Conservation (phyloP, 2,888 invertebrate species). For the Cerastis leucographa region DNA sequence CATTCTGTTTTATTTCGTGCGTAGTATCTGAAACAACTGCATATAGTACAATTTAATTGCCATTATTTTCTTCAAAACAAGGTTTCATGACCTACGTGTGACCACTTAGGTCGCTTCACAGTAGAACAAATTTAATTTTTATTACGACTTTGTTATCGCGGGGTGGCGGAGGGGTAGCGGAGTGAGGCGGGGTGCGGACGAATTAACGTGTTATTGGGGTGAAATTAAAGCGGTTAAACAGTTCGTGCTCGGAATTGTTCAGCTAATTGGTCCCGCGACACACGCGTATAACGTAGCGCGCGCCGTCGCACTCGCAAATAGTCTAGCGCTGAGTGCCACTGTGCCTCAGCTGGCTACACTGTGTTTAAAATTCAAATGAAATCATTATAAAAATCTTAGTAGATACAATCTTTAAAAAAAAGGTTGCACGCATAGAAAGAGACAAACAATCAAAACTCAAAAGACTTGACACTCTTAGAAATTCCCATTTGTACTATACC, state of each 20-base stretch:
- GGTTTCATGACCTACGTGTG: slow-evolving; percentile 60
- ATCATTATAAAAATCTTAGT: not conserved
- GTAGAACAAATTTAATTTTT: slow-evolving; percentile 79
- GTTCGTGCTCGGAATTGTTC: slow-evolving; percentile 79
- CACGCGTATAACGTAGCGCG: slow-evolving; percentile 66
- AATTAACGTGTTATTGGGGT: slow-evolving; percentile 82
- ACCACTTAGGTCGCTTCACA: slow-evolving; percentile 66
- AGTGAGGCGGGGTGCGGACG: slow-evolving; percentile 59
- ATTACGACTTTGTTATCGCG: slow-evolving; percentile 73
- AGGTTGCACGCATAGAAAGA: not conserved
- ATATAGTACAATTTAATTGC: slow-evolving; percentile 56
- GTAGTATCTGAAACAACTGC: slow-evolving; percentile 33
- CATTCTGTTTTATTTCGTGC: slow-evolving; percentile 32
- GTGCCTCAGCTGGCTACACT: slow-evolving; percentile 29
- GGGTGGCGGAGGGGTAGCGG: slow-evolving; percentile 25
- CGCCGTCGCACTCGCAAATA: slow-evolving; percentile 43
- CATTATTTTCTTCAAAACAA: slow-evolving; percentile 62
- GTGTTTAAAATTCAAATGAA: slow-evolving; percentile 16
- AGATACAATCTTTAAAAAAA: not conserved
- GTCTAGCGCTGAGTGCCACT: slow-evolving; percentile 41
- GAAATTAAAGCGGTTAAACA: slow-evolving; percentile 81
- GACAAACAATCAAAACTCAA: no score
- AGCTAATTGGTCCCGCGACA: slow-evolving; percentile 81
- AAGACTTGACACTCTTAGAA: not conserved
- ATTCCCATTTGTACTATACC: not conserved